Base-by-base conservation (phyloP, 2,888 invertebrate genomes). In the Adela reaumurella region DNA sequence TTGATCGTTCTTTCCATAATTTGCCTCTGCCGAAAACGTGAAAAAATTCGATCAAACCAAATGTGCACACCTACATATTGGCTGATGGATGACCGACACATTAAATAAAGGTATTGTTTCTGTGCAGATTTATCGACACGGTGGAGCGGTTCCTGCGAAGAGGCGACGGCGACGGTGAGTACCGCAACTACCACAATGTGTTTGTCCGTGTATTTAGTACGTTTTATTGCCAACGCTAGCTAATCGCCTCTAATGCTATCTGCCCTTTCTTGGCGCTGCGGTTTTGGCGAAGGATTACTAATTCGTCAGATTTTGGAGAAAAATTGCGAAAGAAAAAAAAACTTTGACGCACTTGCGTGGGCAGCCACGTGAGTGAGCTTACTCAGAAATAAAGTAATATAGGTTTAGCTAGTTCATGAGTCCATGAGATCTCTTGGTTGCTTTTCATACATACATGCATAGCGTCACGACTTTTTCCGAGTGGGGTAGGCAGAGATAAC, bases 121-220 rank as follows among this genome's bases (percentile, higher is more conserved):
- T 58, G 74, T 68, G 35, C 74, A 78, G 78, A 67, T 78, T 78
- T 62, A 68, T 67, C 64, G 57, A 68, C 50, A 60, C 68, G 35
- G 64, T 73, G 59, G 76, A 78, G 56, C 64, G 66, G 57, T 72
- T 70, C 59, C 61, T 74, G 60, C 62, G 61, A 63, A 67, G 62
- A 58, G 8, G 24, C 24, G 60, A 67, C 57, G n/a, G n/a, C n/a
- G 56, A 62, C 52, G 69, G 77, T 77, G 65, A 73, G 73, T 70
- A 14, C 35, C 11, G n/a, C 8, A 35, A 35, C 6, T 14, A n/a
- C n/a, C n/a, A n/a, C n/a, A n/a, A n/a, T 35, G 35, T 63, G 62
- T 69, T 66, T 67, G 62, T 54, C 50, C 54, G 57, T 57, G 55
- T 56, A 57, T 59, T 68, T 68, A 64, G 58, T 63, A 55, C 53